These are phyloP conservation scores for Alcedo atthis DNA, from an alignment of 2,797 vertebrate species.

Conservation along the genomic window DNA sequence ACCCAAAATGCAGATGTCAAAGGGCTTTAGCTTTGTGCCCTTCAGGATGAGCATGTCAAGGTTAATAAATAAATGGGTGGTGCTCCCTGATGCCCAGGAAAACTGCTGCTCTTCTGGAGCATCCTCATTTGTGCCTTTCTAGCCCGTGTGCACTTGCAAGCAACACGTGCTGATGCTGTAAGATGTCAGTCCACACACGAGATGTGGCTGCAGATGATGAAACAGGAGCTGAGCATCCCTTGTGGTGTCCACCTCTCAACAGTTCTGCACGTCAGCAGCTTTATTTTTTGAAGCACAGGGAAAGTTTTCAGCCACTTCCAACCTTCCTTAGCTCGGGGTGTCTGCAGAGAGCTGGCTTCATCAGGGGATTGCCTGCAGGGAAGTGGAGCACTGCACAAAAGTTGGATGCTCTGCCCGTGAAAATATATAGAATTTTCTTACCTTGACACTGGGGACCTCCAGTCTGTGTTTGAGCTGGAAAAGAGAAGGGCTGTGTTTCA, in stretches of 20 bases:
- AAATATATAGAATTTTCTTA: neutral
- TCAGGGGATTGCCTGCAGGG: neutral
- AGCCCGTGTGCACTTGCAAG: neutral
- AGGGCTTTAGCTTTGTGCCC: neutral
- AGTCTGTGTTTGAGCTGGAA: neutral
- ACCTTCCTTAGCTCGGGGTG: neutral
- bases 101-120: neutral
- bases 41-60: neutral
- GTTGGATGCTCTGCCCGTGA: neutral
- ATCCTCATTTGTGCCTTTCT: neutral
- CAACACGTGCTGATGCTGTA: neutral
- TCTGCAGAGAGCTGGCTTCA: neutral
- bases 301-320: neutral
- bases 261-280: no score
- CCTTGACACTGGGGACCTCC: neutral
- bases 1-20: neutral
- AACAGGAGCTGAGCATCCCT: neutral
- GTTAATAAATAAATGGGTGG: neutral
- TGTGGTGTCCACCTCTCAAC: neutral
- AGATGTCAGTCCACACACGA: fast-evolving
- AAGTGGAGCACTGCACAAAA: neutral
- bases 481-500: neutral
- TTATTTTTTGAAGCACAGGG: neutral
- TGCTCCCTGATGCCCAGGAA: neutral
- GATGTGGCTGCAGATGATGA: neutral